Percentiles rank a stretch among this genome's conserved stretches.
Evolutionary conservation across 2,797 vertebrate species (phyloP).

Genomic region (Rhinatrema bivittatum): DNA sequence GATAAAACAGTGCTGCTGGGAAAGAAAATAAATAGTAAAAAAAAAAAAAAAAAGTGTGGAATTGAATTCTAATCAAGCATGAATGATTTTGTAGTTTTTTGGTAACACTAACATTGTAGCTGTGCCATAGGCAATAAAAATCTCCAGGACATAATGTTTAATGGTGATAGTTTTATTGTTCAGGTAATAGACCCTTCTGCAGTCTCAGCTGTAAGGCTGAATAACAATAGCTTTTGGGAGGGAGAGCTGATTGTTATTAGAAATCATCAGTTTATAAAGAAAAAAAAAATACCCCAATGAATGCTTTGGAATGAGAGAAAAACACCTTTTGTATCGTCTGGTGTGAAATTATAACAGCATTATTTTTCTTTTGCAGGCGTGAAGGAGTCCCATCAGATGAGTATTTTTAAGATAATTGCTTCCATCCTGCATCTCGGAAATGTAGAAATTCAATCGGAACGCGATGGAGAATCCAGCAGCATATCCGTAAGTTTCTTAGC

Average conservation of each 20-base stretch:
- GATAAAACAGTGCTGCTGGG: too few species aligned
- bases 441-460: constrained; percentile 62
- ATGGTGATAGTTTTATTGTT: neutral
- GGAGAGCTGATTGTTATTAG: neutral
- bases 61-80: constrained; percentile 2
- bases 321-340: neutral
- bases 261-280: neutral
- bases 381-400: constrained; percentile 75
- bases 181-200: neutral
- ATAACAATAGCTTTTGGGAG: neutral
- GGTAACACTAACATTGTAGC: fast-evolving
- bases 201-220: neutral
- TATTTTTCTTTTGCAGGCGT: constrained; percentile 60
- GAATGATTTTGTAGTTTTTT: neutral
- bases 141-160: neutral
- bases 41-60: too few species aligned
- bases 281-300: neutral
- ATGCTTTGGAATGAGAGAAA: neutral
- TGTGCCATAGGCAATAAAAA: neutral
- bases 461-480: constrained; percentile 74
- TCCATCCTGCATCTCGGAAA: constrained; percentile 92
- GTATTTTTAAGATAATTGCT: constrained; percentile 80
- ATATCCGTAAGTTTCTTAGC: constrained; percentile 57
- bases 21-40: too few species aligned
- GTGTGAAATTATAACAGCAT: neutral